A percentile compares a stretch with the other conserved stretches of the same genome.
These are phyloP conservation scores for Megaustenia siamemsis DNA, from an alignment of 2,888 invertebrate species.

Conservation along the genomic window DNA sequence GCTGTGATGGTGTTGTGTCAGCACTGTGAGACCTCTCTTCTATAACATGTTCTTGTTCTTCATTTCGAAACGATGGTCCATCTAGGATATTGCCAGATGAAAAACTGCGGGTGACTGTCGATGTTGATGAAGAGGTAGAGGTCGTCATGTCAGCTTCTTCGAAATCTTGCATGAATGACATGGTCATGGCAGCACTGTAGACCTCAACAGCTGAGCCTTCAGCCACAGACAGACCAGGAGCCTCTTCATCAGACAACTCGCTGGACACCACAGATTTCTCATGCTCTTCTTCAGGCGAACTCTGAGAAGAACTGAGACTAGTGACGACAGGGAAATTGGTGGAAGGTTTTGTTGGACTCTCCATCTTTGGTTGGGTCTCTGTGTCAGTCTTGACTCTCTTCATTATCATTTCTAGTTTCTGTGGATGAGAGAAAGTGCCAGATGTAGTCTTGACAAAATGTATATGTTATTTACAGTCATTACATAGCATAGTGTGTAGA, in stretches of 20 bases:
- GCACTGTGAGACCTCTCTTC: slow-evolving; percentile 35
- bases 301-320: slow-evolving; percentile 60
- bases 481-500: too few species aligned
- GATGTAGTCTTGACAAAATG: neutral
- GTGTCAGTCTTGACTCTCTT: slow-evolving; percentile 74
- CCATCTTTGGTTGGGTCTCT: slow-evolving; percentile 48
- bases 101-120: slow-evolving; percentile 34
- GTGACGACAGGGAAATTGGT: slow-evolving; percentile 67
- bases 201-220: slow-evolving; percentile 20
- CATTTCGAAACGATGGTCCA: slow-evolving; percentile 5
- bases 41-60: neutral
- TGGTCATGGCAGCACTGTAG: slow-evolving; percentile 42
- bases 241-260: slow-evolving; percentile 42
- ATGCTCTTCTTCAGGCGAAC: slow-evolving; percentile 59
- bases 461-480: too few species aligned
- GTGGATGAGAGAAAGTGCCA: neutral
- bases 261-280: slow-evolving; percentile 47
- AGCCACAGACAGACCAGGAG: neutral
- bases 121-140: slow-evolving; percentile 38
- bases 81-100: slow-evolving; percentile 50
- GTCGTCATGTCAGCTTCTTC: slow-evolving; percentile 29
- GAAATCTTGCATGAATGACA: slow-evolving; percentile 32
- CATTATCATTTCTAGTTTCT: slow-evolving; percentile 72
- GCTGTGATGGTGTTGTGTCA: slow-evolving; percentile 27
- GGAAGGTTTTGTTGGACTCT: slow-evolving; percentile 61